Percentiles rank a stretch among this genome's conserved stretches.
Evolutionary conservation across 1,140 invertebrate species (phyloP).

Genomic region (Armadillidium nasatum): DNA sequence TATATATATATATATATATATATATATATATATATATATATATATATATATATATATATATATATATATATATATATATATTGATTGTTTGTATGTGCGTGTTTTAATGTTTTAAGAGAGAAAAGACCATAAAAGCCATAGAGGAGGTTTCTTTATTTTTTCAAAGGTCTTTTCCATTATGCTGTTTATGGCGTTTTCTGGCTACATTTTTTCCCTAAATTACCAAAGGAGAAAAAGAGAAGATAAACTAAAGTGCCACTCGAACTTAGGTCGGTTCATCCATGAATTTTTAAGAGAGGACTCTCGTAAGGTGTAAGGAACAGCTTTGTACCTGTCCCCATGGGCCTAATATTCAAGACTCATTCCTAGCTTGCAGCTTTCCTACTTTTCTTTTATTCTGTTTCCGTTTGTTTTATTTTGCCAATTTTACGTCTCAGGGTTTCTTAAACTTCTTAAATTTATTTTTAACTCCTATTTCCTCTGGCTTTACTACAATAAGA

Average conservation of each 20-base stretch:
- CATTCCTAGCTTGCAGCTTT: neutral
- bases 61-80: no score
- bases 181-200: neutral
- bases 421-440: neutral
- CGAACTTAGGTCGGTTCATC: neutral
- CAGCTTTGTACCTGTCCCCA: neutral
- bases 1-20: no score
- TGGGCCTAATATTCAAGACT: neutral
- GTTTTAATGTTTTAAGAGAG: no score
- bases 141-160: neutral
- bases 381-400: neutral
- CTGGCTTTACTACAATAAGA: no score
- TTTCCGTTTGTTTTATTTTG: neutral
- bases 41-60: no score
- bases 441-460: no score
- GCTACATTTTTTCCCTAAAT: neutral
- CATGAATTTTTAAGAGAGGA: conserved; percentile 3
- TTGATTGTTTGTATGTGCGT: no score
- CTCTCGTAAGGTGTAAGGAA: conserved; percentile 9
- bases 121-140: no score
- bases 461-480: no score
- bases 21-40: no score
- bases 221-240: neutral
- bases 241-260: neutral
- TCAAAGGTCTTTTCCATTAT: neutral